Evolutionary conservation across 1,140 invertebrate species (phyloP), one percentile per base, ranked within the genome.

Genomic region (Drosophila arizonae): DNA sequence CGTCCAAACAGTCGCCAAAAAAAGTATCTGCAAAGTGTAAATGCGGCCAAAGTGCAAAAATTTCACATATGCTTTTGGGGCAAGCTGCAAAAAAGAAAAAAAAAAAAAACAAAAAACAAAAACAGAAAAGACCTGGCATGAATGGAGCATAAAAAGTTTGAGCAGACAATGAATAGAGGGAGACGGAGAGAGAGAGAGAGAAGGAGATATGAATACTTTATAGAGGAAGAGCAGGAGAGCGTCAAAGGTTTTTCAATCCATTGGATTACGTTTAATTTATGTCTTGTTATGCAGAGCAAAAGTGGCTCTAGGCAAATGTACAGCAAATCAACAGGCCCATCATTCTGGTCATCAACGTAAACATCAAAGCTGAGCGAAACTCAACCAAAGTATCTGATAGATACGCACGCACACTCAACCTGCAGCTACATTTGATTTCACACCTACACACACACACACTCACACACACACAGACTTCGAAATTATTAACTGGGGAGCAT

Each of bases 401-500:
- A 62, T 60, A n/a, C 45, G 17, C 52, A 41, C 50, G 41, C 39
- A 67, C 46, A 52, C 26, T 11, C 41, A 17, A 67, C 33, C 8
- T 33, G 8, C 9, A 9, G 33, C 9, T 9, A 10, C 82, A 82
- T 88, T 79, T 88, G 84, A 88, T 88, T 90, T 90, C 81, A 50
- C 17, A 17, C 17, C 17, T 17, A 17, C 17, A 17, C 17, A 17
- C 17, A 17, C 17, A 17, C 63, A 56, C 28, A 45, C 21, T 5
- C 58, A 8, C 60, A 55, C 43, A 87, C 81, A 81, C 79, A 75
- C 64, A 79, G 21, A 24, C 21, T 24, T 87, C 60, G 73, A 75
- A 79, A 87, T 88, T 85, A 85, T 82, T 90, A 86, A 88, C 88
- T 90, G 78, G 88, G 88, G 88, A 90, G 81, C 81, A 89, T 90